These are phyloP conservation scores for Salvelinus alpinus DNA, from an alignment of 2,113 vertebrate genomes.

Conservation along the genomic window DNA sequence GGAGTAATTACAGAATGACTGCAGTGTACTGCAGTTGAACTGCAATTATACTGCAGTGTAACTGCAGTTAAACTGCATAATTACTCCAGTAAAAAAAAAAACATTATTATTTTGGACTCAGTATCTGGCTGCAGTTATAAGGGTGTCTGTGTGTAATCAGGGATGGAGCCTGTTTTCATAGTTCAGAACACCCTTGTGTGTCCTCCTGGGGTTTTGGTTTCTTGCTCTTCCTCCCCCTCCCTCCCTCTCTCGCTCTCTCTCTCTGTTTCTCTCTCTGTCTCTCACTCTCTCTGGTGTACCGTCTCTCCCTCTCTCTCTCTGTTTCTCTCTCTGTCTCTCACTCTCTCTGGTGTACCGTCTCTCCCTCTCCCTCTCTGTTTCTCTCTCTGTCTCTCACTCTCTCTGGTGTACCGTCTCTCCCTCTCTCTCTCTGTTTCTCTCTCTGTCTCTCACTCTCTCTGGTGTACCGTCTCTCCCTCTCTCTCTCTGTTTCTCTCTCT, in stretches of 20 bases:
- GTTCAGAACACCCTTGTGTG: slow-evolving; percentile 48
- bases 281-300: slow-evolving; percentile 42
- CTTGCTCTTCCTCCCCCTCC: slow-evolving; percentile 23
- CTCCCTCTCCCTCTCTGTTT: too few relatives aligned
- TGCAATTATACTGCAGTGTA: too few relatives aligned
- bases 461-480: too few relatives aligned
- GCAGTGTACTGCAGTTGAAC: too few relatives aligned
- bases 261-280: slow-evolving; percentile 41
- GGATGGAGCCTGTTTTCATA: slow-evolving; percentile 34
- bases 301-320: slow-evolving; percentile 24
- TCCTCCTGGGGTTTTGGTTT: slow-evolving; percentile 47
- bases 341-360: slow-evolving; percentile 30
- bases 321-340: slow-evolving; percentile 46
- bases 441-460: too few relatives aligned
- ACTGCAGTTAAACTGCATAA: too few relatives aligned
- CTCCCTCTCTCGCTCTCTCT: slow-evolving; percentile 25
- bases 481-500: too few relatives aligned
- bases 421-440: too few relatives aligned
- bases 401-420: too few relatives aligned
- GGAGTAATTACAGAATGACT: too few relatives aligned
- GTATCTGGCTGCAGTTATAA: slow-evolving; percentile 20
- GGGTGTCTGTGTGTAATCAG: not conserved
- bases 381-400: too few relatives aligned
- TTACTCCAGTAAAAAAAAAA: too few relatives aligned
- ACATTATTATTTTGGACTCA: not conserved